Percentiles rank a stretch among this genome's conserved stretches.
These are phyloP conservation scores for Smittia sp. DNA, from an alignment of 2,888 invertebrate species.

Conservation along the genomic window DNA sequence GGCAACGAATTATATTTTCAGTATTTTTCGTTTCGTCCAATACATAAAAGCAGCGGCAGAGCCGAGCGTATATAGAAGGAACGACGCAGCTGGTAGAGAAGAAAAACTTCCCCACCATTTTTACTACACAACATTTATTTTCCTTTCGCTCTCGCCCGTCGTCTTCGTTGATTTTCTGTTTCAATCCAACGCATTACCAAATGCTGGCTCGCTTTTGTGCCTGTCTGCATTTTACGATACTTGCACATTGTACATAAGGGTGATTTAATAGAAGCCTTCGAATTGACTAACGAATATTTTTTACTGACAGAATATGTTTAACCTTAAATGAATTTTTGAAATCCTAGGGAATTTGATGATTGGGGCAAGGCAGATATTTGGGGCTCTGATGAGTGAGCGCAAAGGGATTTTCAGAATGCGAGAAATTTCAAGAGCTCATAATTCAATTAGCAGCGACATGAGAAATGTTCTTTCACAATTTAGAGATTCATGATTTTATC, in stretches of 20 bases:
- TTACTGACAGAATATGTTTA: background rate
- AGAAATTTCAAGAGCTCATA: too few species aligned
- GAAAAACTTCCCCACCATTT: slow-evolving; percentile 28
- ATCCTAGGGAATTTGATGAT: background rate
- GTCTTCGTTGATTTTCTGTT: slow-evolving; percentile 33
- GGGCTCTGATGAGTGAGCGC: too few species aligned
- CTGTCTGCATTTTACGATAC: background rate
- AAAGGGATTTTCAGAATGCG: too few species aligned
- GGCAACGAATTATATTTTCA: slow-evolving; percentile 14
- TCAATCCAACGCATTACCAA: slow-evolving; percentile 23
- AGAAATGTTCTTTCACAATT: too few species aligned
- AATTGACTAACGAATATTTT: slow-evolving; percentile 14
- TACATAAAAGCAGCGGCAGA: slow-evolving; percentile 26
- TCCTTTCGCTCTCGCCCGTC: slow-evolving; percentile 24
- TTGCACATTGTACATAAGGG: slow-evolving; percentile 10
- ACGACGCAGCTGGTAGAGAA: slow-evolving; percentile 32
- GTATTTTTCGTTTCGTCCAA: background rate
- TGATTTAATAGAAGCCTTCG: slow-evolving; percentile 25
- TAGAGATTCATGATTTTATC: too few species aligned
- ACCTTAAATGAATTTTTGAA: background rate
- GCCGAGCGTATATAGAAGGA: slow-evolving; percentile 23
- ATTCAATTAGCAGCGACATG: too few species aligned
- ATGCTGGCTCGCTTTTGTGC: background rate
- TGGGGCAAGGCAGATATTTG: too few species aligned
- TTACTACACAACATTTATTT: slow-evolving; percentile 26